Percentiles rank a stretch among this genome's conserved stretches.
These are phyloP conservation scores for Melieria picta DNA, from an alignment of 2,888 invertebrate species.

Conservation along the genomic window DNA sequence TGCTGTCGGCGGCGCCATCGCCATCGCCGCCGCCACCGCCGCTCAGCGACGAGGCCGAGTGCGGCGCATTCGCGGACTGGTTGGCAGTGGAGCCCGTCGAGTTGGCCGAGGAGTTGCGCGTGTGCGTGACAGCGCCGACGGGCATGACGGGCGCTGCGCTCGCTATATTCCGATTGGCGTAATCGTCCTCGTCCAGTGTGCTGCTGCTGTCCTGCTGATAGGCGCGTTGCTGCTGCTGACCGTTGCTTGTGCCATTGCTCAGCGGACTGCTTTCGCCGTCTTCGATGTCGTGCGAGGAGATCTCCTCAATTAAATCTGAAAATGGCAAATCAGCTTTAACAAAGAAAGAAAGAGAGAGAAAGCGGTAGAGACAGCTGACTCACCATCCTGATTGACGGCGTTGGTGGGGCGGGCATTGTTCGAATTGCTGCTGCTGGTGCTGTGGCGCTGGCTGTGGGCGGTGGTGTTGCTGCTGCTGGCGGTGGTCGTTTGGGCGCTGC, in stretches of 20 bases:
- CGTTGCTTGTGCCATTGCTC: constrained; percentile 55
- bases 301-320: constrained; percentile 62
- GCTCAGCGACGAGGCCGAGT: constrained; percentile 33
- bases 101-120: constrained; percentile 41
- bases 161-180: constrained; percentile 59
- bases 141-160: constrained; percentile 48
- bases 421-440: not conserved
- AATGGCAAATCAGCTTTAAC: not conserved
- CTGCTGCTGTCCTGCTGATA: constrained; percentile 47
- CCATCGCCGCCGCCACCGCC: constrained; percentile 56
- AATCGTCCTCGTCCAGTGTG: constrained; percentile 61
- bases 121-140: constrained; percentile 27
- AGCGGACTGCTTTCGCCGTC: constrained; percentile 73
- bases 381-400: constrained; percentile 33
- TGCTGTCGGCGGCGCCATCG: constrained; percentile 42
- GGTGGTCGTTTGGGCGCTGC: constrained; percentile 46
- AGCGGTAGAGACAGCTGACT: not conserved
- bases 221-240: constrained; percentile 54
- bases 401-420: not conserved
- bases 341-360: not conserved
- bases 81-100: constrained; percentile 26
- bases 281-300: constrained; percentile 68
- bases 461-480: constrained; percentile 36
- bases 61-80: constrained; percentile 33
- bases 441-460: not conserved